Evolutionary conservation across 2,888 invertebrate genomes (phyloP).

Genomic region (Sarcophaga subvicina): DNA sequence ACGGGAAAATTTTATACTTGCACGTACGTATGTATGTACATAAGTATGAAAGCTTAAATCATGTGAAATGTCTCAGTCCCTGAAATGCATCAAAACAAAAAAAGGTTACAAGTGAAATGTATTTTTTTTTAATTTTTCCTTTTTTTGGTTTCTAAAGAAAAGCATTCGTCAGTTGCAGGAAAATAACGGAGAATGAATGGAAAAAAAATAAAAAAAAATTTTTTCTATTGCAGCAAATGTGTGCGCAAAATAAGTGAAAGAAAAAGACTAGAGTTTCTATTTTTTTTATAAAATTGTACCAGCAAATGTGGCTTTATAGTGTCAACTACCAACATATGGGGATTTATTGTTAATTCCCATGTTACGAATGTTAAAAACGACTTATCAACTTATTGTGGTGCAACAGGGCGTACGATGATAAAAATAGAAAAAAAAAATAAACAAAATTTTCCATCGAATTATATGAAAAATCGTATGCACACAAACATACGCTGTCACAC

Average conservation of each 20-base stretch:
- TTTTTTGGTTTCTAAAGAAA: background rate
- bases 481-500: background rate
- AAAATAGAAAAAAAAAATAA: constrained; percentile 3
- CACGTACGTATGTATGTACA: background rate
- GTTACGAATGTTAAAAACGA: constrained; percentile 43
- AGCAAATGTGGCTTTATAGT: constrained; percentile 28
- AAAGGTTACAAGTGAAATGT: background rate
- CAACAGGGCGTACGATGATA: constrained; percentile 29
- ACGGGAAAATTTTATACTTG: background rate
- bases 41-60: background rate
- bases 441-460: background rate
- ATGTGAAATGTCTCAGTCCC: no score
- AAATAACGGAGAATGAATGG: background rate
- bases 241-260: background rate
- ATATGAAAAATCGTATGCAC: background rate
- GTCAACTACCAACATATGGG: constrained; percentile 32
- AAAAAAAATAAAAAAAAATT: background rate
- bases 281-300: constrained; percentile 18
- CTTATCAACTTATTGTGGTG: constrained; percentile 39
- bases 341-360: constrained; percentile 44
- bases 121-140: background rate
- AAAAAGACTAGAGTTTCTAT: background rate
- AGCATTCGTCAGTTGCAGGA: constrained; percentile 10
- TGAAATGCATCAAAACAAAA: background rate
- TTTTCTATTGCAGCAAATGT: background rate